phyloP scores from a whole-genome alignment of 2,888 invertebrate species.

The Trilocha varians region DNA sequence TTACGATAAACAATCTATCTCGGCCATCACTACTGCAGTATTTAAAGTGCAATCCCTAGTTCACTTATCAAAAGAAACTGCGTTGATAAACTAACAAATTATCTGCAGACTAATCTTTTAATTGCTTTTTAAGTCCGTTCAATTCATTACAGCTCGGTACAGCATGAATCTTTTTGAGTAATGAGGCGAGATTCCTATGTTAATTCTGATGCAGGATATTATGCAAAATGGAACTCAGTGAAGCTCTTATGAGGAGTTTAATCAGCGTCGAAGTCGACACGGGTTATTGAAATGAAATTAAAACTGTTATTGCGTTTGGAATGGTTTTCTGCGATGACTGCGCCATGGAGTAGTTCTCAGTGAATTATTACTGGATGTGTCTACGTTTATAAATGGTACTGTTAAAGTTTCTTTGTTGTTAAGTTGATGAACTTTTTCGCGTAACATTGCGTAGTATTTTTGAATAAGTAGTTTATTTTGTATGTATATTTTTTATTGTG shows the following conservation, averaged over 20 bases:
- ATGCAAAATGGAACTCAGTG: slow-evolving; percentile 31
- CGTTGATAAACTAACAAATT: slow-evolving; percentile 6
- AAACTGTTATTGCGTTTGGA: slow-evolving; percentile 40
- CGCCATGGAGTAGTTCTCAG: slow-evolving; percentile 5
- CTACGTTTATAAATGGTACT: too few relatives aligned
- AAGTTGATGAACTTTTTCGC: too few relatives aligned
- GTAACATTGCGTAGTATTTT: too few relatives aligned
- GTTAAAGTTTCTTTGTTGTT: too few relatives aligned
- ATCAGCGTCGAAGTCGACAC: slow-evolving; percentile 62
- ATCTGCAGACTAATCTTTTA: not conserved
- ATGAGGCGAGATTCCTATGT: slow-evolving; percentile 49
- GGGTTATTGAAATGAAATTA: slow-evolving; percentile 67
- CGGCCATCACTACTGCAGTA: not conserved
- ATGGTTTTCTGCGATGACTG: slow-evolving; percentile 7
- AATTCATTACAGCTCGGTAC: too few relatives aligned
- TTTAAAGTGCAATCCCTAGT: too few relatives aligned
- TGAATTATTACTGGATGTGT: too few relatives aligned
- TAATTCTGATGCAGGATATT: slow-evolving; percentile 34
- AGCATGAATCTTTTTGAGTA: slow-evolving; percentile 22
- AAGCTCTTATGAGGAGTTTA: slow-evolving; percentile 50
- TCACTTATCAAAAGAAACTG: too few relatives aligned
- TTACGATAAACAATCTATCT: not conserved
- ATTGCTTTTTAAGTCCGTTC: not conserved
- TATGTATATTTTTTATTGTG: too few relatives aligned
- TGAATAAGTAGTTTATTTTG: too few relatives aligned